phyloP scores from a whole-genome alignment of 2,797 vertebrate genomes.

The Cygnus olor region DNA sequence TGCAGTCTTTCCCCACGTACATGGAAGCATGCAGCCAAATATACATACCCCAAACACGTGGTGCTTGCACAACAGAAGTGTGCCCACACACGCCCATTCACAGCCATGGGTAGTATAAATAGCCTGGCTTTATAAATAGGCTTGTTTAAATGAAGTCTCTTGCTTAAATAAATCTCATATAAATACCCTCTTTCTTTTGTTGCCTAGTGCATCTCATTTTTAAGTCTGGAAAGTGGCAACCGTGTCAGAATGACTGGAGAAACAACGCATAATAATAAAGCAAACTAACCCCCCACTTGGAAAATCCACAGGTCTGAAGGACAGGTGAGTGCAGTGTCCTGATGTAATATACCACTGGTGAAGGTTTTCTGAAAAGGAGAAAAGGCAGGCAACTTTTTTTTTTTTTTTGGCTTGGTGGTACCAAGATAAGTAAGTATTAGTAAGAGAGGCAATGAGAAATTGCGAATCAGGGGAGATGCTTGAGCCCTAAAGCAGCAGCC shows the following conservation, averaged over 20 bases:
- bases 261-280: background rate
- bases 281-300: background rate
- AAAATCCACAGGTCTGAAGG: background rate
- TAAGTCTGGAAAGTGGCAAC: slow-evolving; percentile 11
- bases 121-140: background rate
- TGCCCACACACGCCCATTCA: slow-evolving; percentile 34
- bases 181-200: background rate
- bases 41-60: slow-evolving; percentile 25
- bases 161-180: slow-evolving; percentile 36
- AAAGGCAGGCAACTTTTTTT: background rate
- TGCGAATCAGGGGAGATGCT: slow-evolving; percentile 1
- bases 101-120: slow-evolving; percentile 34
- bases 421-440: background rate
- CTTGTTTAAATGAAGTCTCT: slow-evolving; percentile 35
- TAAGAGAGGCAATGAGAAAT: background rate
- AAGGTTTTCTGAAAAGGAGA: background rate
- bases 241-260: background rate
- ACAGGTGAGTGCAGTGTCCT: background rate
- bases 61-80: background rate
- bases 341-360: background rate
- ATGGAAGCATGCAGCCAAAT: slow-evolving; percentile 33
- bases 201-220: background rate
- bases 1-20: background rate
- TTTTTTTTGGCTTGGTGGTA: background rate
- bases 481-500: background rate